phyloP scores from a whole-genome alignment of 92 coral and sea anemone genomes.

The Micromussa lordhowensis region DNA sequence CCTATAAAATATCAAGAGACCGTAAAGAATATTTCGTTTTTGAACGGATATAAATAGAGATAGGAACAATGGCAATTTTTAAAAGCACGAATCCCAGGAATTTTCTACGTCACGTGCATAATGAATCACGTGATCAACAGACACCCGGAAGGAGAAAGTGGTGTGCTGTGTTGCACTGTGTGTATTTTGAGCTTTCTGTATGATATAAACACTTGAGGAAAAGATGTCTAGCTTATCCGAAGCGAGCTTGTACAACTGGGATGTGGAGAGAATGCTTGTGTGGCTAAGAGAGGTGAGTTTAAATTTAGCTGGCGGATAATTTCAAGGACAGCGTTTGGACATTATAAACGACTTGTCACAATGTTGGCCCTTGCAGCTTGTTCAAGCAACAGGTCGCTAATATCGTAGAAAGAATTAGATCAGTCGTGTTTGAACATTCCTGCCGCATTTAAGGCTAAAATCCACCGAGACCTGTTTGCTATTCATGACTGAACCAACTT shows the following conservation, averaged over 20 bases:
- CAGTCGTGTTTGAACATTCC: neutral
- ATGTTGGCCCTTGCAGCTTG: conserved; percentile 38
- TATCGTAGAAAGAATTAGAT: conserved; percentile 23
- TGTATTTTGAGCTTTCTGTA: neutral
- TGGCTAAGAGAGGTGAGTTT: conserved; percentile 71
- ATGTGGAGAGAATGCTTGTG: conserved; percentile 37
- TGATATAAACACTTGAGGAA: conserved; percentile 9
- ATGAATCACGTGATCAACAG: conserved; percentile 17
- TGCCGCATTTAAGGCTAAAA: conserved; percentile 1
- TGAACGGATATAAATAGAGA: too few relatives aligned
- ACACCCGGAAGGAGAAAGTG: conserved; percentile 35
- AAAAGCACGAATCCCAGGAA: neutral
- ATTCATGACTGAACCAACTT: neutral
- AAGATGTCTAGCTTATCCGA: conserved; percentile 59
- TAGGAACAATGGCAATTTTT: too few relatives aligned
- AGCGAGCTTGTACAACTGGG: conserved; percentile 51
- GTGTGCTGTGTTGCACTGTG: neutral
- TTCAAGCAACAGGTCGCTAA: conserved; percentile 5
- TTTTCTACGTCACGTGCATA: neutral
- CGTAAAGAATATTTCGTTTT: too few relatives aligned
- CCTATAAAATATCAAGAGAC: neutral
- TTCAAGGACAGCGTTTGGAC: neutral
- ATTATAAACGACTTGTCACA: neutral
- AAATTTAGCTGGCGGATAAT: neutral
- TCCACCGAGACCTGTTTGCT: conserved; percentile 1